These are phyloP conservation scores for Benthosema pterotum DNA, from an alignment of 2,797 vertebrate genomes.

Conservation along the genomic window DNA sequence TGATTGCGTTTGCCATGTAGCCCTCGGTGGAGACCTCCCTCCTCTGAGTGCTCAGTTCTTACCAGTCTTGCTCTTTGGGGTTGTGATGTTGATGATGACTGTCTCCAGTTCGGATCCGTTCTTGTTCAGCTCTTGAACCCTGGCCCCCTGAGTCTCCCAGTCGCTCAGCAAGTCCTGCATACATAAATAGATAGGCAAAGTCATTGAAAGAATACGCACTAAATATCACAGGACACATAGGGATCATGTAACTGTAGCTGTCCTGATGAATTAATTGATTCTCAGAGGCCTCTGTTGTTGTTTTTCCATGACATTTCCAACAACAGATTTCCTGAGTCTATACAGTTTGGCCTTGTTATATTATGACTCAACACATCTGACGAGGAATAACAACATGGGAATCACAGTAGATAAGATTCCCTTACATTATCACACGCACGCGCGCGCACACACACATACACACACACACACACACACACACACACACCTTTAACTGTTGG, in stretches of 20 bases:
- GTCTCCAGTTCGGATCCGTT: slow-evolving; percentile 90
- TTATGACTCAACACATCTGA: too few relatives aligned
- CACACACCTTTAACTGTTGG: slow-evolving; percentile 88
- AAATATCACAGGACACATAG: too few relatives aligned
- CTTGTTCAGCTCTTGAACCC: slow-evolving; percentile 88
- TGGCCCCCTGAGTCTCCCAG: slow-evolving; percentile 84
- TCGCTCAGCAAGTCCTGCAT: slow-evolving; percentile 86
- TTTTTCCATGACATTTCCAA: too few relatives aligned
- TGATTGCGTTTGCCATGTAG: neutral
- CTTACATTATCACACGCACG: neutral
- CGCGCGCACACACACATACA: slow-evolving; percentile 5
- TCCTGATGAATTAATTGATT: too few relatives aligned
- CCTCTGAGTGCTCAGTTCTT: slow-evolving; percentile 58
- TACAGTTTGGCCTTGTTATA: too few relatives aligned
- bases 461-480: slow-evolving; percentile 12
- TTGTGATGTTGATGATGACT: slow-evolving; percentile 89
- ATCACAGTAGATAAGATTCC: too few relatives aligned
- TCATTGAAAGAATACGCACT: too few relatives aligned
- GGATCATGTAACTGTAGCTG: neutral
- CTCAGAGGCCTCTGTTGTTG: too few relatives aligned
- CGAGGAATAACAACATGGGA: too few relatives aligned
- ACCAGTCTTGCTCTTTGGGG: slow-evolving; percentile 88
- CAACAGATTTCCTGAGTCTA: too few relatives aligned
- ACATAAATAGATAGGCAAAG: neutral
- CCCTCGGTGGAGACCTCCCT: slow-evolving; percentile 24